A percentile compares a stretch with the other conserved stretches of the same genome.
These are phyloP conservation scores for Tenthredo livida DNA, from an alignment of 2,888 invertebrate genomes.

Conservation along the genomic window DNA sequence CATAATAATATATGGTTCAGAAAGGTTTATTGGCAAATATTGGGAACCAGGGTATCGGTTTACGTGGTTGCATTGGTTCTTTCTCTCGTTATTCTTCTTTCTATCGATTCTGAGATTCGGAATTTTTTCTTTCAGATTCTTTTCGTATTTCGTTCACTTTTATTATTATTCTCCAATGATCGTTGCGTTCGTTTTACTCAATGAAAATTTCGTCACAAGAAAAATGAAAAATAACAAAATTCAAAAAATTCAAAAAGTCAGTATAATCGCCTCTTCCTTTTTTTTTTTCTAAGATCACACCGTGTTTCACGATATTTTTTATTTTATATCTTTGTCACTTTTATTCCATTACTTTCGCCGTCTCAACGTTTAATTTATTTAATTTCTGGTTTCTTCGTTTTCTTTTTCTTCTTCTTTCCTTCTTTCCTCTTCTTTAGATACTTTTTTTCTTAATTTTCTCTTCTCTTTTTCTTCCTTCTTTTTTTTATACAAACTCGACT, in stretches of 20 bases:
- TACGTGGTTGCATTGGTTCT: slow-evolving; percentile 56
- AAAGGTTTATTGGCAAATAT: slow-evolving; percentile 65
- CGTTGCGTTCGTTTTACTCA: neutral
- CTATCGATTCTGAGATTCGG: neutral
- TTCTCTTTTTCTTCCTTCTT: neutral
- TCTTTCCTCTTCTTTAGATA: too few species aligned
- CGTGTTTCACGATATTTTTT: neutral
- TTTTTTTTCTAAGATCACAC: neutral
- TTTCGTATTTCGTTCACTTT: neutral
- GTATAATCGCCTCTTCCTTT: too few species aligned
- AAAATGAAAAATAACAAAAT: neutral
- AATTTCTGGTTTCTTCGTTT: neutral
- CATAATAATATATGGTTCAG: slow-evolving; percentile 54
- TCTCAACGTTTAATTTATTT: neutral
- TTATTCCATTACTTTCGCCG: neutral
- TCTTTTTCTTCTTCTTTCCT: neutral
- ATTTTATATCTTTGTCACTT: neutral
- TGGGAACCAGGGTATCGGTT: slow-evolving; percentile 64
- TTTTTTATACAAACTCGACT: neutral
- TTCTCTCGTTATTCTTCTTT: neutral
- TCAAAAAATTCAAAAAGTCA: neutral
- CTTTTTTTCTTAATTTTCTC: too few species aligned
- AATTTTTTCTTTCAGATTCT: neutral
- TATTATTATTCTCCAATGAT: slow-evolving; percentile 58
- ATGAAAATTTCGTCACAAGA: neutral